Percentiles rank a stretch among this genome's conserved stretches.
These are phyloP conservation scores for Tachyglossus aculeatus DNA, from an alignment of 2,797 vertebrate genomes.

Conservation along the genomic window DNA sequence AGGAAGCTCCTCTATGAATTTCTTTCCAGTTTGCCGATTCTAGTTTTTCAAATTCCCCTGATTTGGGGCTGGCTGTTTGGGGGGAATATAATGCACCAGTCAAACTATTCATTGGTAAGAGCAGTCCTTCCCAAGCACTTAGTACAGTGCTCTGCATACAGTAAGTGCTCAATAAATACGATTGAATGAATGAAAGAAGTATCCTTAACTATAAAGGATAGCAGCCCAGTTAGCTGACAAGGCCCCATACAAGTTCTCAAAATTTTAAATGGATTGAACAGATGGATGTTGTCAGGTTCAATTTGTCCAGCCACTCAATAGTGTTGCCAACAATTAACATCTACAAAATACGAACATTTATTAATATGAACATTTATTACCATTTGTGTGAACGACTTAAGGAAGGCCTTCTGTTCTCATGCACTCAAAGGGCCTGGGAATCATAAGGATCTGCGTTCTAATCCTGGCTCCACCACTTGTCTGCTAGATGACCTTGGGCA, in stretches of 20 bases:
- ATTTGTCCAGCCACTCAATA: slow-evolving; percentile 72
- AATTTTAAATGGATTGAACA: slow-evolving; percentile 69
- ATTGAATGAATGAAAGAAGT: too few species aligned
- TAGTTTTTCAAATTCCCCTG: too few species aligned
- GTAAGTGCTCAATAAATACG: too few species aligned
- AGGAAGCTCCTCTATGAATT: too few species aligned
- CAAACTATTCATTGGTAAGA: slow-evolving; percentile 62
- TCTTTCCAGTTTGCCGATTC: too few species aligned
- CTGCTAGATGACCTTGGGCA: background rate
- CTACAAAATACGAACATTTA: slow-evolving; percentile 62
- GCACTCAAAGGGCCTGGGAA: too few species aligned
- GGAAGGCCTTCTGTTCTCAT: slow-evolving; percentile 46
- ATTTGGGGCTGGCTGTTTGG: slow-evolving; percentile 30
- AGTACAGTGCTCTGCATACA: too few species aligned
- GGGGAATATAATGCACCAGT: slow-evolving; percentile 26
- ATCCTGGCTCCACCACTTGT: background rate
- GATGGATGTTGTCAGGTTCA: slow-evolving; percentile 77
- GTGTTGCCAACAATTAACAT: slow-evolving; percentile 73
- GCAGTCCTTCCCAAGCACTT: slow-evolving; percentile 65
- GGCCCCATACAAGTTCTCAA: slow-evolving; percentile 64
- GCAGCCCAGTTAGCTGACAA: slow-evolving; percentile 57
- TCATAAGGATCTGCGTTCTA: background rate
- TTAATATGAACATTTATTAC: slow-evolving; percentile 48
- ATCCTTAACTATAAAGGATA: slow-evolving; percentile 62
- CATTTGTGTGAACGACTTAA: slow-evolving; percentile 46